Evolutionary conservation across 2,113 vertebrate genomes (phyloP), one percentile per base, ranked within the genome.

Genomic region (Carassius carassius): DNA sequence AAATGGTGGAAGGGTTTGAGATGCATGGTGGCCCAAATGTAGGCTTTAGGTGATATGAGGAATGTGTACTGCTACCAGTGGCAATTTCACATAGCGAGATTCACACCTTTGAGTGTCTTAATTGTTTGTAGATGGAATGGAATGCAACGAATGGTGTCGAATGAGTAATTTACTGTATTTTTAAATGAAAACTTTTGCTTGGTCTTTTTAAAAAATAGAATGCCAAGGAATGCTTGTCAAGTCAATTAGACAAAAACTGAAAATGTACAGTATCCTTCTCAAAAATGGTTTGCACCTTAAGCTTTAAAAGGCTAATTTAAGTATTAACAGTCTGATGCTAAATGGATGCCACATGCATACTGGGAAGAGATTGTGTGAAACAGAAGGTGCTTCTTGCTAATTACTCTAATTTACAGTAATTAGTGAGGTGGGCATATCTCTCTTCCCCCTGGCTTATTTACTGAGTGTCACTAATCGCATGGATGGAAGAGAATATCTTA

Each of bases 1-100:
- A 94, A 93, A 94, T 93, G 92, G 84, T 58, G 72, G 56, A 65
- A 17, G 84, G 67, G 77, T 58, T 49, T 82, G 63, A 86, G 82
- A 49, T 82, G 47, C 86, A 84, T 82, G 85, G 85, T 88, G 87
- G 87, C 82, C 87, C 87, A 86, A 84, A 86, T 86, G 85, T 74
- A 79, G 85, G 37, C 67, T 35, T 86, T 16, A 69, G 74, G 84
- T 67, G 54, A 73, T 78, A 85, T 77, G 12, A 84, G 65, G 80
- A 82, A 82, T 72, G 81, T 25, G 21, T 37, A 14, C 25, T 82
- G 29, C 67, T 82, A 56, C 67, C 19, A 67, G 60, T 49, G 78
- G 44, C 62, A 51, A 17, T 29, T 25, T 17, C 21, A 44, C 75
- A 81, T 67, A 23, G 37, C 58, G 77, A 23, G 73, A 51, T 44